These are phyloP conservation scores for Planiliza haematocheilus DNA, from an alignment of 2,113 vertebrate genomes.

Conservation along the genomic window DNA sequence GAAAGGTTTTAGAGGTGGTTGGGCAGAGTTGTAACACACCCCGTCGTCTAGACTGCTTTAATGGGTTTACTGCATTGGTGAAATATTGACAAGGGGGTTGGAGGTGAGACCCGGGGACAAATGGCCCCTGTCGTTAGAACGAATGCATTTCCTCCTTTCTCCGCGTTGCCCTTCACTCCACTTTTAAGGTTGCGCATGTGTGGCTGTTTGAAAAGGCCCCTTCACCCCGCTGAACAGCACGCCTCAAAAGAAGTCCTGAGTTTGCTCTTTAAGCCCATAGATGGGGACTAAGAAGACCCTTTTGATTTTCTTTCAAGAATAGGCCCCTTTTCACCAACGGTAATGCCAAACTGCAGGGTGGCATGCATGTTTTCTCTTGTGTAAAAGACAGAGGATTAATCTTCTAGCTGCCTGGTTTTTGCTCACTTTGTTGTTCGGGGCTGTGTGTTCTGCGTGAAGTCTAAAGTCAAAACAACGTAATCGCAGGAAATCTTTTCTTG, in stretches of 20 bases:
- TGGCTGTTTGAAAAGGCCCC: conserved; percentile 39
- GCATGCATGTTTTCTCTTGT: conserved; percentile 50
- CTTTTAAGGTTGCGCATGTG: conserved; percentile 46
- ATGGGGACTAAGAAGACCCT: conserved; percentile 32
- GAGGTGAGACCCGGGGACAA: conserved; percentile 71
- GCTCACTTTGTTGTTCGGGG: conserved; percentile 43
- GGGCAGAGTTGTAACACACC: conserved; percentile 69
- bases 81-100: conserved; percentile 78
- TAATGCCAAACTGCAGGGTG: conserved; percentile 61
- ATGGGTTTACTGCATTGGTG: conserved; percentile 79
- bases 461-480: not conserved
- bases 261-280: conserved; percentile 52
- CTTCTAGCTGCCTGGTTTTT: conserved; percentile 33
- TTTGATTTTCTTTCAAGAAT: conserved; percentile 40
- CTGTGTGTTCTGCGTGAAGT: not conserved
- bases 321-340: conserved; percentile 30
- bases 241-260: conserved; percentile 51
- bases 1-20: conserved; percentile 74
- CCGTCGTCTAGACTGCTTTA: conserved; percentile 83
- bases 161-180: conserved; percentile 29
- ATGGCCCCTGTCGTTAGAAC: conserved; percentile 51
- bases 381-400: conserved; percentile 56
- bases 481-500: not conserved
- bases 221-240: conserved; percentile 23
- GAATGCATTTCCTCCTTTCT: conserved; percentile 62